A percentile compares a stretch with the other conserved stretches of the same genome.
phyloP scores from a whole-genome alignment of 2,888 invertebrate genomes.

The Troides oblongomaculatus region DNA sequence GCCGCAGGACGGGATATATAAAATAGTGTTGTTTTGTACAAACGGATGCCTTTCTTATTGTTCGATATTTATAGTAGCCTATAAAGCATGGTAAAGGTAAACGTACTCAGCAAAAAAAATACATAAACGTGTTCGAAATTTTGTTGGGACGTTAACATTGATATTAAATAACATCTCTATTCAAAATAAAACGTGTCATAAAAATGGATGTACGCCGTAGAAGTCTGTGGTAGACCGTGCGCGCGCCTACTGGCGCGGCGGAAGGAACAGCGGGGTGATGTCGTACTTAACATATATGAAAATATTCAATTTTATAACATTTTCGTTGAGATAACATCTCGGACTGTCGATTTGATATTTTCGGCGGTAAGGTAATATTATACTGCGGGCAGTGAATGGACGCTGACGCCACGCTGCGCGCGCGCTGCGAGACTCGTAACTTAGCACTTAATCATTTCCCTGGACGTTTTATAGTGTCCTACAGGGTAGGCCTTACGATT shows the following conservation, averaged over 20 bases:
- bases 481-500: conserved; percentile 37
- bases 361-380: conserved; percentile 77
- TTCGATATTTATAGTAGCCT: conserved; percentile 58
- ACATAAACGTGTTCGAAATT: conserved; percentile 50
- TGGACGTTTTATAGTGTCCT: conserved; percentile 68
- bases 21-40: conserved; percentile 32
- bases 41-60: conserved; percentile 44
- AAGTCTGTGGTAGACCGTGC: conserved; percentile 40
- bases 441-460: conserved; percentile 78
- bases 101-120: conserved; percentile 44
- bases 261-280: conserved; percentile 56
- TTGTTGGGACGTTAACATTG: conserved; percentile 71
- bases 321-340: conserved; percentile 73
- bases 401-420: conserved; percentile 67
- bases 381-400: conserved; percentile 67
- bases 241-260: conserved; percentile 40
- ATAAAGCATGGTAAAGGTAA: conserved; percentile 55
- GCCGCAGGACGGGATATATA: conserved; percentile 12
- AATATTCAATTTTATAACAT: conserved; percentile 79
- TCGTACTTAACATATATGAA: conserved; percentile 61
- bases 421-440: conserved; percentile 68
- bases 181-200: conserved; percentile 67
- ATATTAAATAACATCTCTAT: conserved; percentile 78
- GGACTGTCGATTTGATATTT: conserved; percentile 77
- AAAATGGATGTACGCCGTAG: conserved; percentile 43